Evolutionary conservation across 2,113 vertebrate genomes (phyloP).

Genomic region (Prinia subflava): DNA sequence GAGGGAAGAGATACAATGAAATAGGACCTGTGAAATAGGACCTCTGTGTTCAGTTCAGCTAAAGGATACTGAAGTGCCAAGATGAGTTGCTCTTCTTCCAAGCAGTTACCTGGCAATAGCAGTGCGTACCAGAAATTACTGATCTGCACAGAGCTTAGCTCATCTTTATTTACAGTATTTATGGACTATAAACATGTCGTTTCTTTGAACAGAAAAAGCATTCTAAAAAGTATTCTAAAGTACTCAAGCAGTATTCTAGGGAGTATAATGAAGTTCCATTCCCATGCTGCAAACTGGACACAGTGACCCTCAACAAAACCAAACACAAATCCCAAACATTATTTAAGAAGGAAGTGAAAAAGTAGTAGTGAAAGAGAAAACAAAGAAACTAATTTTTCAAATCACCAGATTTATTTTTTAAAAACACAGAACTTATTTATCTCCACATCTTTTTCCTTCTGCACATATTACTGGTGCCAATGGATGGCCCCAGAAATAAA

Average conservation of each 20-base stretch:
- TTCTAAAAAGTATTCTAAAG: neutral
- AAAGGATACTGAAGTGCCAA: neutral
- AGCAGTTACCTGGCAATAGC: neutral
- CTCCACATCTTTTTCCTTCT: neutral
- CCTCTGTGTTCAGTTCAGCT: neutral
- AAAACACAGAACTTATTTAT: neutral
- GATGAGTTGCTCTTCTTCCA: neutral
- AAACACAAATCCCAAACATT: neutral
- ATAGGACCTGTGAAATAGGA: neutral
- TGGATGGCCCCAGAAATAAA: neutral
- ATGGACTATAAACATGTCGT: neutral
- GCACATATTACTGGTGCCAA: neutral
- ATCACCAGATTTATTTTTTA: neutral
- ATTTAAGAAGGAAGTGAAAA: neutral
- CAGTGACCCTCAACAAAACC: neutral
- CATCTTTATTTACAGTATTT: neutral
- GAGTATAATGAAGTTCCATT: neutral
- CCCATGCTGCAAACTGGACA: neutral
- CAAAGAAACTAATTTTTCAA: neutral
- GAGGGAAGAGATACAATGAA: neutral
- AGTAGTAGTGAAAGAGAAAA: neutral
- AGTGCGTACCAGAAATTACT: neutral
- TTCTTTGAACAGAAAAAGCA: neutral
- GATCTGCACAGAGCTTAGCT: neutral
- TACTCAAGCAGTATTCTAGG: neutral